Evolutionary conservation across 2,797 vertebrate species (phyloP).

Genomic region (Orientallactaga sibirica): DNA sequence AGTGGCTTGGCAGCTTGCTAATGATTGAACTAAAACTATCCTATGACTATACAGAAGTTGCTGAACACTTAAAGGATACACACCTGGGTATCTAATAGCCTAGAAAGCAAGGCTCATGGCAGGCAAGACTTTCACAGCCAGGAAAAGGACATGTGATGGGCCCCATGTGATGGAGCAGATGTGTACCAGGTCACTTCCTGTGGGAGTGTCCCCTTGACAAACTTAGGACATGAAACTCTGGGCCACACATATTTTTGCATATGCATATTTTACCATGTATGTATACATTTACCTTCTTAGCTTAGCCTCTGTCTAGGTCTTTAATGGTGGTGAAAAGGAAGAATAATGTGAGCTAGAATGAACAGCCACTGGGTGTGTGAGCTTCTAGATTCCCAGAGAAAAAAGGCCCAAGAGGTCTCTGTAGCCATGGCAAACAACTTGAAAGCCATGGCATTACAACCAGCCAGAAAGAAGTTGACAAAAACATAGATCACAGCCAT

Average conservation of each 20-base stretch:
- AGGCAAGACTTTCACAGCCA: not conserved
- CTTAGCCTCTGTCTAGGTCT: not conserved
- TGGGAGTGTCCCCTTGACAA: not conserved
- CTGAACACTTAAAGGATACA: not conserved
- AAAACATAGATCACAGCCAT: not conserved
- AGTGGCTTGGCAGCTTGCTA: not conserved
- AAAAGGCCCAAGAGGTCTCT: fast-evolving
- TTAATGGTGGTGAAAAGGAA: not conserved
- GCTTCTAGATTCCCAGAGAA: not conserved
- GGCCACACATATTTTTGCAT: not conserved
- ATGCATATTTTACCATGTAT: not conserved
- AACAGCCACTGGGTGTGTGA: not conserved
- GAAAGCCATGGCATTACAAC: not conserved
- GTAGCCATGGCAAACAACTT: not conserved
- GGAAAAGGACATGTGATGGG: conserved; percentile 39
- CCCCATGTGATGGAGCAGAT: not conserved
- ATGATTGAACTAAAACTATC: not conserved
- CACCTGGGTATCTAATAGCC: not conserved
- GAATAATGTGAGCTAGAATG: not conserved
- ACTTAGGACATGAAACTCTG: not conserved
- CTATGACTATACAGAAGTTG: not conserved
- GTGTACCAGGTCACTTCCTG: conserved; percentile 39
- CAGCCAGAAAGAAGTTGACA: not conserved
- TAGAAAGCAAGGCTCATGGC: conserved; percentile 9
- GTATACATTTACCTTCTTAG: not conserved